Percentiles rank a stretch among this genome's conserved stretches.
Evolutionary conservation across 2,113 vertebrate species (phyloP).

Genomic region (Ammodytes dubius): DNA sequence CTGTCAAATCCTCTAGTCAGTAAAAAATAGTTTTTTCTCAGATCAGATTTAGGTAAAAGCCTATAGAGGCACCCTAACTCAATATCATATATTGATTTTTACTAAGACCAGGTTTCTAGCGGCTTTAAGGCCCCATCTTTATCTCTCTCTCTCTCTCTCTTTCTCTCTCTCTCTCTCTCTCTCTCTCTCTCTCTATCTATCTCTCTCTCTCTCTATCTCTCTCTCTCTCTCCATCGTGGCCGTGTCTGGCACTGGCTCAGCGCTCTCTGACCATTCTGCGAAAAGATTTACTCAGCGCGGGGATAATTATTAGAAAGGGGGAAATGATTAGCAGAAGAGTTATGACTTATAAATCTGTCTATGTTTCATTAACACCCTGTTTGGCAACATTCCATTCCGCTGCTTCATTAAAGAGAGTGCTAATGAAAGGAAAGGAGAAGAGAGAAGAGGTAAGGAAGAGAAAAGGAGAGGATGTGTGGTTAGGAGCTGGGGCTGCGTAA

Average conservation of each 20-base stretch:
- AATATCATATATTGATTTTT: too few relatives aligned
- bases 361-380: slow-evolving; percentile 82
- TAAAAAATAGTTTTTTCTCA: too few relatives aligned
- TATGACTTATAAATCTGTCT: slow-evolving; percentile 82
- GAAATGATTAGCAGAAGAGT: slow-evolving; percentile 81
- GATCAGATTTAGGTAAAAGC: too few relatives aligned
- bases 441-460: slow-evolving; percentile 1
- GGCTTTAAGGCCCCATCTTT: too few relatives aligned
- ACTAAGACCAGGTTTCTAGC: too few relatives aligned
- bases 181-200: slow-evolving; percentile 3
- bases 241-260: slow-evolving; percentile 61
- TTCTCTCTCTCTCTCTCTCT: not conserved
- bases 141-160: too few relatives aligned
- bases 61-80: too few relatives aligned
- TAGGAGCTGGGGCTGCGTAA: slow-evolving; percentile 38
- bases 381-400: slow-evolving; percentile 78
- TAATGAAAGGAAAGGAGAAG: slow-evolving; percentile 32
- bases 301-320: slow-evolving; percentile 78
- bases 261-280: slow-evolving; percentile 69
- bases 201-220: not conserved
- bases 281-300: slow-evolving; percentile 79
- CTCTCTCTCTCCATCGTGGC: slow-evolving; percentile 30
- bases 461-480: not conserved
- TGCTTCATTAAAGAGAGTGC: slow-evolving; percentile 76
- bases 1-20: too few relatives aligned